phyloP scores from a whole-genome alignment of 2,888 invertebrate genomes.

The Abscondita cerata region DNA sequence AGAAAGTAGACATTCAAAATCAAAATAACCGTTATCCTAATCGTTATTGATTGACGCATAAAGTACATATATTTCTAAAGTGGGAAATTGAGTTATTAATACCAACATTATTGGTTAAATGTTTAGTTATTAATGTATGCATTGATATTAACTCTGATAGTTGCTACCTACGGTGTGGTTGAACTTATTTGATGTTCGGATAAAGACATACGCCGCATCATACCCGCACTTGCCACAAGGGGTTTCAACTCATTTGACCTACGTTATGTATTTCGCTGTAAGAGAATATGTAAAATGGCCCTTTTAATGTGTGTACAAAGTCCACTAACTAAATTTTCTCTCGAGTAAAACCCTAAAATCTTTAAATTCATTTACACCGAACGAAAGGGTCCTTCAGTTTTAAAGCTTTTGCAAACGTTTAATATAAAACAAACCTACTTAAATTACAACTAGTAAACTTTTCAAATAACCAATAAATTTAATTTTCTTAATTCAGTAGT shows the following conservation, averaged over 20 bases:
- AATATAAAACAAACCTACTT: not conserved
- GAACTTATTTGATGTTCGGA: constrained; percentile 40
- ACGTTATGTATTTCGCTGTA: constrained; percentile 35
- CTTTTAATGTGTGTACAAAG: constrained; percentile 33
- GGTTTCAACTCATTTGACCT: constrained; percentile 39
- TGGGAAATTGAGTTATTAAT: not conserved
- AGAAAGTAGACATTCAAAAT: constrained; percentile 19
- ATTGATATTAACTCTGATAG: constrained; percentile 29
- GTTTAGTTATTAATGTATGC: constrained; percentile 29
- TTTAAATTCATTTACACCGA: constrained; percentile 17
- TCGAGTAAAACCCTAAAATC: constrained; percentile 22
- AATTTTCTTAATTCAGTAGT: constrained; percentile 1
- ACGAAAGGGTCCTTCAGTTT: not conserved
- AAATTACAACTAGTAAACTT: not conserved
- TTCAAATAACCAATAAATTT: not conserved
- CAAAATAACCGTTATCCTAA: constrained; percentile 22
- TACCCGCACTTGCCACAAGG: constrained; percentile 39
- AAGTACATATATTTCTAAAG: too few relatives aligned
- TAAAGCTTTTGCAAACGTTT: not conserved
- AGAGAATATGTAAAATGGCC: constrained; percentile 37
- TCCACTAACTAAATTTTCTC: constrained; percentile 28
- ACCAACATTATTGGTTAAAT: constrained; percentile 27
- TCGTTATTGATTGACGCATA: too few relatives aligned
- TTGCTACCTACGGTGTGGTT: constrained; percentile 34
- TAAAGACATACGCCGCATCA: constrained; percentile 39